phyloP scores from a whole-genome alignment of 2,888 invertebrate species.

The Oscheius sp. region DNA sequence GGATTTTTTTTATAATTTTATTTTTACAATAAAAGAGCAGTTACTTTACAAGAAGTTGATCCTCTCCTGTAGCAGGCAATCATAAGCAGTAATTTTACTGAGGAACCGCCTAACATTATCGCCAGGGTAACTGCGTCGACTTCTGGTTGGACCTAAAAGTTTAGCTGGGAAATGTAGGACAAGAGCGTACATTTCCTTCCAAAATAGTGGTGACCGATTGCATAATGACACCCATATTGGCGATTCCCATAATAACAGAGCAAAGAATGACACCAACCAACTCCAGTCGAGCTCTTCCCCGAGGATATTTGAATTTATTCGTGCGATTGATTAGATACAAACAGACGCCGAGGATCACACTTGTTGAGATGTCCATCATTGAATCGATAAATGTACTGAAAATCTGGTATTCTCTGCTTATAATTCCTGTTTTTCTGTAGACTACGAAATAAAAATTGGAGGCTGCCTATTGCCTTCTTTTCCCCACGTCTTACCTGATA shows the following conservation, averaged over 20 bases:
- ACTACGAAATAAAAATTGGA: too few relatives aligned
- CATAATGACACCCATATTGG: slow-evolving; percentile 65
- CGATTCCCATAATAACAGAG: slow-evolving; percentile 75
- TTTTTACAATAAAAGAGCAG: too few relatives aligned
- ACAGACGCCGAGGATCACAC: slow-evolving; percentile 72
- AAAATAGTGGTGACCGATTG: slow-evolving; percentile 49
- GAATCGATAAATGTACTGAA: slow-evolving; percentile 76
- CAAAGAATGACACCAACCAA: slow-evolving; percentile 75
- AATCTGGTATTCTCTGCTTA: neutral
- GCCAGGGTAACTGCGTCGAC: slow-evolving; percentile 61
- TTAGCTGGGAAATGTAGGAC: neutral
- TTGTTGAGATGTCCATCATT: slow-evolving; percentile 75
- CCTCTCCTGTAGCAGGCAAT: slow-evolving; percentile 65
- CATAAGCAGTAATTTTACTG: slow-evolving; percentile 64
- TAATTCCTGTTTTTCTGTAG: too few relatives aligned
- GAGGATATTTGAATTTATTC: slow-evolving; percentile 67
- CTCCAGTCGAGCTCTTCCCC: slow-evolving; percentile 73
- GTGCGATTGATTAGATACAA: slow-evolving; percentile 65
- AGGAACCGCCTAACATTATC: slow-evolving; percentile 65
- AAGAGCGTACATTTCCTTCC: slow-evolving; percentile 41
- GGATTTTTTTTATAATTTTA: neutral
- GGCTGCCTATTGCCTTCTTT: neutral
- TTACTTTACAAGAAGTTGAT: slow-evolving; percentile 51
- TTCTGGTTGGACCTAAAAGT: slow-evolving; percentile 66
- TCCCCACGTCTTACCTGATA: slow-evolving; percentile 72